Evolutionary conservation across 2,888 invertebrate species (phyloP), one percentile per base, ranked within the genome.

Genomic region (Chouioia cunea): DNA sequence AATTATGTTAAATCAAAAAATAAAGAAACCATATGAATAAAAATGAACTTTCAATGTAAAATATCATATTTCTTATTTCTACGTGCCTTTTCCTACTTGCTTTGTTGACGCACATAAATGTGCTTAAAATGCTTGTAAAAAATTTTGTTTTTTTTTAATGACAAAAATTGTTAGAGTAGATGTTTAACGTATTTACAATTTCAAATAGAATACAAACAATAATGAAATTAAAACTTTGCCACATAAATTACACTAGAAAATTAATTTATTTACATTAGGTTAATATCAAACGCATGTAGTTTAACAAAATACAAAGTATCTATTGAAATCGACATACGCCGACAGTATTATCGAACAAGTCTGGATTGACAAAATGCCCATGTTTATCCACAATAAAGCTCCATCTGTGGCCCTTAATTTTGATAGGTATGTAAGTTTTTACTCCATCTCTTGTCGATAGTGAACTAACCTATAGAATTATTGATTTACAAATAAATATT

Each of bases 281-380:
- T 50, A 56, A 16, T 65, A n/a, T 60, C 65, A 53, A 23, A 23
- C 10, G 36, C 12, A 36, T 12, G 6, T 36, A 6, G 36, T 36
- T 36, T 20, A 20, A 4, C 12, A 20, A 18, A 58, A 52, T 16
- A 10, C 20, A 27, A 64, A 23, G 12, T 60, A 12, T 15, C 22
- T 52, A 16, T 47, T 56, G 15, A 52, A 67, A 66, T 62, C 75
- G 65, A 8, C n/a, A 0, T 16, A 65, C 4, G 4, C 76, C 79
- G 20, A 78, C 62, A 12, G 77, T 76, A 15, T 44, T 20, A 70
- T 80, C 80, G 65, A 77, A 80, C 20, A 80, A 65, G 47, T 75
- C 67, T 48, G 77, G 73, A 76, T 80, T 79, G 3, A 76, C 59
- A 70, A 78, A 78, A 20, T 67, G 53, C 3, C 79, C 80, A 14